Evolutionary conservation across 1,140 invertebrate species (phyloP).

Genomic region (Panagrolaimus sp.): DNA sequence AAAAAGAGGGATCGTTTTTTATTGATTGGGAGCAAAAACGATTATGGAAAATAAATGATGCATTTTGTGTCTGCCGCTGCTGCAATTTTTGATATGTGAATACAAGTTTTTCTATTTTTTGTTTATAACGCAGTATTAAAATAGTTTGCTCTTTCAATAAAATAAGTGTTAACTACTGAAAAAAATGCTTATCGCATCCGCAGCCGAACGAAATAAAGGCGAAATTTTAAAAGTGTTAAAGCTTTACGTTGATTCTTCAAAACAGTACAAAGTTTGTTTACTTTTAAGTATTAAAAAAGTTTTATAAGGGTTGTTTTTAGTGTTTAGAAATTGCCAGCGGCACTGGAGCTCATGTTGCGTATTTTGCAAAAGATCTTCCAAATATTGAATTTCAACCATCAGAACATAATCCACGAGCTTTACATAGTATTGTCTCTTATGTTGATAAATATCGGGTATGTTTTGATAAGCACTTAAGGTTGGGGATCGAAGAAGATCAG

Average conservation of each 20-base stretch:
- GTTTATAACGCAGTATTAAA: no score
- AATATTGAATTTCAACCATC: slow-evolving; percentile 73
- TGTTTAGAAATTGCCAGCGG: slow-evolving; percentile 77
- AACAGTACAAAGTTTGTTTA: slow-evolving; percentile 16
- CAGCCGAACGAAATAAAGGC: slow-evolving; percentile 74
- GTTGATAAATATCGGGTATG: slow-evolving; percentile 60
- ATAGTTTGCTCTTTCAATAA: no score
- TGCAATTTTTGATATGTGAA: no score
- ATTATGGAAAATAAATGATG: background rate
- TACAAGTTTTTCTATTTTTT: no score
- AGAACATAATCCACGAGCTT: slow-evolving; percentile 67
- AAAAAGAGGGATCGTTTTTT: slow-evolving; percentile 7
- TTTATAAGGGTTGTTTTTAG: slow-evolving; percentile 38
- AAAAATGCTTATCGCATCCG: slow-evolving; percentile 53
- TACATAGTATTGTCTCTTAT: slow-evolving; percentile 71
- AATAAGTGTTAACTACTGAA: no score
- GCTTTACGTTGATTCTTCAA: slow-evolving; percentile 60
- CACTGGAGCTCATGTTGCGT: slow-evolving; percentile 73
- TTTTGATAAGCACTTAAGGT: background rate
- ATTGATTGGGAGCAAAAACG: slow-evolving; percentile 19
- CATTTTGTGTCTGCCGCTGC: no score
- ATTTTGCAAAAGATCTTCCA: slow-evolving; percentile 72
- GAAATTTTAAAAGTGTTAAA: slow-evolving; percentile 71
- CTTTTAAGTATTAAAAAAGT: background rate
- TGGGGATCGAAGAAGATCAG: no score